Evolutionary conservation across 1,140 invertebrate species (phyloP), one percentile per base, ranked within the genome.

Genomic region (Plectus sambesii): DNA sequence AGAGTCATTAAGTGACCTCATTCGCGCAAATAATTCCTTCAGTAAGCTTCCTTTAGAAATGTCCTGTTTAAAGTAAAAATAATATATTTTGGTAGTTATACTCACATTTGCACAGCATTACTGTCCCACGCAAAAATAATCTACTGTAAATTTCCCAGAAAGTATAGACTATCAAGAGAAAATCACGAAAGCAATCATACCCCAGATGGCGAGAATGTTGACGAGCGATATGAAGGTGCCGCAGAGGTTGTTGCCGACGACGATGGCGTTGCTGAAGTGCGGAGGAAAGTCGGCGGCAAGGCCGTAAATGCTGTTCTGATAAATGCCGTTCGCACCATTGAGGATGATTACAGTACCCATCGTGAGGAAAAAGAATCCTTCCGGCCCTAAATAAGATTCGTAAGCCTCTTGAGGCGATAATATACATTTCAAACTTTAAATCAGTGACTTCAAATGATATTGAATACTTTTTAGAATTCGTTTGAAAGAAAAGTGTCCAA

Each of bases 271-370:
- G 0, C 86, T 92, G 71, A 94, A 97, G 65, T 84, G 83, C 43
- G 80, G 77, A 0, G 92, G 92, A 39, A 99, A 75, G 58, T 85
- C 83, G 0, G 89, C 88, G 20, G 85, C 88, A 70, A 94, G 79
- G 4, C 93, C 93, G 74, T 83, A 99, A 4, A 97, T 82, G 1
- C 88, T 90, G 74, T 96, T 98, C 72, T 98, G 92, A 72, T 96
- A 98, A 64, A 98, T 81, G 25, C 86, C 87, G 74, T 85, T 90
- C 51, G 87, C 85, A 88, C 86, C 84, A 64, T 92, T 93, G 55
- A 97, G 71, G n/a, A 90, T 55, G 45, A 93, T 78, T 44, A 94
- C 81, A 44, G 81, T 80, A 25, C 76, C 61, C 77, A 98, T 84
- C 2, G 90, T 97, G 9, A 85, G 67, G 77, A 81, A 83, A 69